Evolutionary conservation across 2,113 vertebrate species (phyloP).

Genomic region (Passer domesticus): DNA sequence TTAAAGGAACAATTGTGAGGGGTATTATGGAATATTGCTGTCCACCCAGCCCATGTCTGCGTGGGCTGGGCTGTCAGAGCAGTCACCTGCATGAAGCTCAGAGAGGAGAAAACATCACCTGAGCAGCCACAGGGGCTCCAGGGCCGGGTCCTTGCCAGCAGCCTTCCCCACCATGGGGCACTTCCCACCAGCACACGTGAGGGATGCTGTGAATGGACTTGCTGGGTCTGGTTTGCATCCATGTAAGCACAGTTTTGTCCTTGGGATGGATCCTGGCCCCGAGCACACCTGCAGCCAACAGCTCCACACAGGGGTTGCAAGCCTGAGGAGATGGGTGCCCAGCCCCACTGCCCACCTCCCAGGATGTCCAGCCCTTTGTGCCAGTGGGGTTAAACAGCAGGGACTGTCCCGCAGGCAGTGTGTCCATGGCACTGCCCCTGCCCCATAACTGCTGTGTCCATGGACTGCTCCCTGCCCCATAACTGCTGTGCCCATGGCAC

Average conservation of each 20-base stretch:
- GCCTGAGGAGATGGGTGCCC: neutral
- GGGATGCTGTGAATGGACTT: neutral
- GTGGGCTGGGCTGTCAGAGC: neutral
- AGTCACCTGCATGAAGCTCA: neutral
- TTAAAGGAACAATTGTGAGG: neutral
- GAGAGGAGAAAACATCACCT: neutral
- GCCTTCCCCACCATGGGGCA: neutral
- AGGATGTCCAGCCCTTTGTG: neutral
- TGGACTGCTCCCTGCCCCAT: neutral
- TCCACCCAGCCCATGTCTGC: accelerated
- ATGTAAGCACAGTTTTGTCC: neutral
- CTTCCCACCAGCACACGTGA: accelerated
- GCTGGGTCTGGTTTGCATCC: neutral
- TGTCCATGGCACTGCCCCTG: neutral
- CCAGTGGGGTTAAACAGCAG: neutral
- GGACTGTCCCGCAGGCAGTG: neutral
- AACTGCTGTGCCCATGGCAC: neutral
- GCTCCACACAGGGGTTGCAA: no score
- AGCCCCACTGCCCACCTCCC: neutral
- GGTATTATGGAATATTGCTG: neutral
- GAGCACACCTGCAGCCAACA: neutral
- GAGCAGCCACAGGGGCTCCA: neutral
- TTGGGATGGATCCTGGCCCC: neutral
- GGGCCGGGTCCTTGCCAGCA: accelerated
- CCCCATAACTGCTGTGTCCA: neutral